A percentile compares a stretch with the other conserved stretches of the same genome.
These are phyloP conservation scores for Chrysopilus asiliformis DNA, from an alignment of 2,888 invertebrate genomes.

Conservation along the genomic window DNA sequence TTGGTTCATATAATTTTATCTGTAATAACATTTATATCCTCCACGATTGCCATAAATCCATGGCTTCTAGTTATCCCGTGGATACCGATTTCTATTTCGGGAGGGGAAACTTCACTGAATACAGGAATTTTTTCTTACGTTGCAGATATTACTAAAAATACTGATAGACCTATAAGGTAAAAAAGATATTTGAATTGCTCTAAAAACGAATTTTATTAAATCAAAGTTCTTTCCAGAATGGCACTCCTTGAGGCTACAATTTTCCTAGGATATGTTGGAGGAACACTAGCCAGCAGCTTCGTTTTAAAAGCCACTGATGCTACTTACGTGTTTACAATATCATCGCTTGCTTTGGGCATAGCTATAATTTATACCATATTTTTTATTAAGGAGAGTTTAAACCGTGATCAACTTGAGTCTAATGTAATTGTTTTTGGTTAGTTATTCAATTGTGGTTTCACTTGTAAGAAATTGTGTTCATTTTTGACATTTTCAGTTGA, in stretches of 20 bases:
- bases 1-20: neutral
- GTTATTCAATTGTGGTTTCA: no score
- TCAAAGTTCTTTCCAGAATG: conserved; percentile 39
- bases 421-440: no score
- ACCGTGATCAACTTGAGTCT: no score
- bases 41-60: neutral
- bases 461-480: no score
- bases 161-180: no score
- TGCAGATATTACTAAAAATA: conserved; percentile 39
- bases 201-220: no score
- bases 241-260: conserved; percentile 46
- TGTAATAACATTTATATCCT: neutral
- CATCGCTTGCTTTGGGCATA: conserved; percentile 21
- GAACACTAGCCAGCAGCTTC: conserved; percentile 46
- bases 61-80: conserved; percentile 31
- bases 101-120: conserved; percentile 41
- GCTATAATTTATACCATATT: conserved; percentile 25
- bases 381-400: conserved; percentile 32
- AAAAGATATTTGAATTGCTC: no score
- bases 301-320: conserved; percentile 37
- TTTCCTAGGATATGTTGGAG: conserved; percentile 46
- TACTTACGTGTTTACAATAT: conserved; percentile 25
- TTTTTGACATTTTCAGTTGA: no score
- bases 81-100: conserved; percentile 40
- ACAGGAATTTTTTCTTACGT: conserved; percentile 44